Evolutionary conservation across 1,140 invertebrate genomes (phyloP), one percentile per base, ranked within the genome.

Genomic region (Dinoponera quadriceps): DNA sequence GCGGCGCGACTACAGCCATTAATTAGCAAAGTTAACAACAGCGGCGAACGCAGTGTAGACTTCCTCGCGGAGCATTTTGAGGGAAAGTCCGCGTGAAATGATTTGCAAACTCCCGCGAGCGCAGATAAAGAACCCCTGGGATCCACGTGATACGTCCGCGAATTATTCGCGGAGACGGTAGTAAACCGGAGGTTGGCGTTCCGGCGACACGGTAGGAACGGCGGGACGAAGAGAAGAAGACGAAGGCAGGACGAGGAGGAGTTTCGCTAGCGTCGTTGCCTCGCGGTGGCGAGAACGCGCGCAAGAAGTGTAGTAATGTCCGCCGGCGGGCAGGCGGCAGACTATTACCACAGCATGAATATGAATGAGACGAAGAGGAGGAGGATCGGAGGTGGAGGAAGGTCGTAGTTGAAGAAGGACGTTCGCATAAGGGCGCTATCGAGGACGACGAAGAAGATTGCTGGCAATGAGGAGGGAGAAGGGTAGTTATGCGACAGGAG

Each of bases 261-360:
- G 38, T 25, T 59, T 44, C 54, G 80, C 44, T 38, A 49, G 81
- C 82, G 74, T 66, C 65, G 85, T 63, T 65, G 85, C 80, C 82
- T 83, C 78, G 86, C 86, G 85, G 91, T 90, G 89, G 90, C 88
- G 90, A 89, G 90, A 91, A 92, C 89, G 89, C 86, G 91, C 85
- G 89, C 90, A 93, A 92, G 92, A 93, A 92, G 92, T 87, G 91
- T 90, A 90, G 89, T 87, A 92, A 91, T 92, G 91, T 91, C 91
- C 87, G 91, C 91, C 88, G 90, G 91, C 91, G 92, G 90, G 86
- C 88, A 89, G 87, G 89, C 91, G 89, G 91, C 89, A 90, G 91
- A 91, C 92, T 92, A 93, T 93, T 93, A 93, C 91, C 91, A 89
- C 86, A 87, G 91, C 91, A 93, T 93, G 93, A 93, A 93, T 93